Evolutionary conservation across 2,113 vertebrate species (phyloP).

Genomic region (Sphaerodactylus townsendi): DNA sequence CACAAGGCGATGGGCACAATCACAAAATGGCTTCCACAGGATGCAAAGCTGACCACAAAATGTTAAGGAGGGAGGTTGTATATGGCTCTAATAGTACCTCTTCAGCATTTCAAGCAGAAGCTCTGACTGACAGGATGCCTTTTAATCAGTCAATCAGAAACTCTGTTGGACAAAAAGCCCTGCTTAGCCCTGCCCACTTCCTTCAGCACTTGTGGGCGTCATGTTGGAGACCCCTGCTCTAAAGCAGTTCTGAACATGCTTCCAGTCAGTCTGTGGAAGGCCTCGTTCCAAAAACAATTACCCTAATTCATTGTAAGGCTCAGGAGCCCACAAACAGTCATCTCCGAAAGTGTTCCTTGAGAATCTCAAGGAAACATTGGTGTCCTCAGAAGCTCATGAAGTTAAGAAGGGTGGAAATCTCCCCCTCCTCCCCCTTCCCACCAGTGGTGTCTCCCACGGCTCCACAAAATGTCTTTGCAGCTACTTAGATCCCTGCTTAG

Average conservation of each 20-base stretch:
- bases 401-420: not conserved
- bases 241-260: not conserved
- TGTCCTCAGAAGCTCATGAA: not conserved
- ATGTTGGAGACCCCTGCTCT: not conserved
- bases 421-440: not conserved
- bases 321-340: not conserved
- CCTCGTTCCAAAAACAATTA: not conserved
- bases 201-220: no score
- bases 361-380: not conserved
- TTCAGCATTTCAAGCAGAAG: no score
- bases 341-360: not conserved
- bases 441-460: not conserved
- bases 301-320: not conserved
- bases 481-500: not conserved
- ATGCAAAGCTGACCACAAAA: no score
- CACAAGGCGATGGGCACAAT: no score
- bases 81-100: no score
- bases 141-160: no score
- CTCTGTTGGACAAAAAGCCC: no score
- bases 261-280: not conserved
- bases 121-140: no score
- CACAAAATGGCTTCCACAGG: no score
- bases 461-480: not conserved
- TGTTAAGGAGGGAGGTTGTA: no score
- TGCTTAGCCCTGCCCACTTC: no score